Conservation (phyloP, 2,113 vertebrate species). For the Atherinomorus stipes region DNA sequence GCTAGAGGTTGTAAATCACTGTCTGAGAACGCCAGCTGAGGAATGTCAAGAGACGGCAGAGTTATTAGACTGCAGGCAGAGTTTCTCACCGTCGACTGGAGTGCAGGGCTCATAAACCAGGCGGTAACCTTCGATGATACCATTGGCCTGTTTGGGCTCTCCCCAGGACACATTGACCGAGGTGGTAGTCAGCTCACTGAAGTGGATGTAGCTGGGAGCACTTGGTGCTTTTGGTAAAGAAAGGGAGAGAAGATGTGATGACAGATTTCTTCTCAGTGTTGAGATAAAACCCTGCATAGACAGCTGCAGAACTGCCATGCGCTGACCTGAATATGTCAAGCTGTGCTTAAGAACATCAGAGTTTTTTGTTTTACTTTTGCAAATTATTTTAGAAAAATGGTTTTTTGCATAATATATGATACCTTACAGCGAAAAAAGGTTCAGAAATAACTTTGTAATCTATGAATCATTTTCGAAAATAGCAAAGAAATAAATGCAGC, state of each 20-base stretch:
- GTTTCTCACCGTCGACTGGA: constrained; percentile 92
- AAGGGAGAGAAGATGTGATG: background rate
- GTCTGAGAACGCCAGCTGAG: constrained; percentile 57
- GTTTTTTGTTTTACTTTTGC: background rate
- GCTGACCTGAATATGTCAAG: background rate
- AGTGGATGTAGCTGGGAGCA: constrained; percentile 89
- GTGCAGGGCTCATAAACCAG: constrained; percentile 96
- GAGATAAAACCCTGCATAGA: background rate
- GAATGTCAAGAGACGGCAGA: constrained; percentile 55
- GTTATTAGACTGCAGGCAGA: constrained; percentile 49
- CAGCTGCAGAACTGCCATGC: background rate
- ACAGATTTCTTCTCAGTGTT: background rate
- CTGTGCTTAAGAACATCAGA: constrained; percentile 1
- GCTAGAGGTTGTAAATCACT: constrained; percentile 63
- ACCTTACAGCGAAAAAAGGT: background rate
- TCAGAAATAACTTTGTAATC: no score
- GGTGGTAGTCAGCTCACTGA: constrained; percentile 97
- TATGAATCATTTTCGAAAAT: no score
- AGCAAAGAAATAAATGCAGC: background rate
- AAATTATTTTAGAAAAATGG: no score
- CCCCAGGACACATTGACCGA: constrained; percentile 99
- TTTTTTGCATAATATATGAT: no score
- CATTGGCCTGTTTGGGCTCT: constrained; percentile 91
- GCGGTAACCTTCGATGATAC: constrained; percentile 93
- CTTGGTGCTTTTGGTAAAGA: constrained; percentile 87